Conservation (phyloP, 2,888 invertebrate genomes). For the Malacosoma neustria region DNA sequence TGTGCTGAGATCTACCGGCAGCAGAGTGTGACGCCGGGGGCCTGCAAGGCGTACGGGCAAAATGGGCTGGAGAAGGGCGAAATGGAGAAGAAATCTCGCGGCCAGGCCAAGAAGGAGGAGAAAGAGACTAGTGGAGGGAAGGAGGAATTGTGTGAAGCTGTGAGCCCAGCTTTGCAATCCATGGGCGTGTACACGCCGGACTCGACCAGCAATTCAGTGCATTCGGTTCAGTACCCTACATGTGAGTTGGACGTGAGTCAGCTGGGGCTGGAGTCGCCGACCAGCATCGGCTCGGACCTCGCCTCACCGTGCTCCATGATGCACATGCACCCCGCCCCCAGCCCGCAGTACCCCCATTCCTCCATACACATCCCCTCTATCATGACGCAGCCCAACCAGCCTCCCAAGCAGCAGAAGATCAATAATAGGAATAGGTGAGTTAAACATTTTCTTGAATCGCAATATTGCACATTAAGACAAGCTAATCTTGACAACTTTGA, state of each 20-base stretch:
- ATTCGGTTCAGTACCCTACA: conserved; percentile 84
- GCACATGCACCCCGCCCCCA: conserved; percentile 65
- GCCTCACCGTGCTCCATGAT: conserved; percentile 86
- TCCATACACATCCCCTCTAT: conserved; percentile 66
- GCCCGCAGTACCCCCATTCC: conserved; percentile 77
- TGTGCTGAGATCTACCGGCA: conserved; percentile 58
- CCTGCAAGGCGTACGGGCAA: conserved; percentile 49
- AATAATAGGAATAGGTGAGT: conserved; percentile 61
- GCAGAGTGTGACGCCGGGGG: conserved; percentile 49
- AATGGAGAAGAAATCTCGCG: conserved; percentile 61
- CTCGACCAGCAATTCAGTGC: conserved; percentile 87
- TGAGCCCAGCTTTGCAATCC: conserved; percentile 80
- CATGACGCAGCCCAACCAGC: conserved; percentile 67
- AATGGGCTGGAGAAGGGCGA: conserved; percentile 57
- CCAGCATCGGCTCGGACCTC: conserved; percentile 90
- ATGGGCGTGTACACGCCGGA: conserved; percentile 92
- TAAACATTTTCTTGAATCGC: no score
- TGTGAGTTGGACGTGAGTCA: conserved; percentile 90
- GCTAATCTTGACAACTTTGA: no score
- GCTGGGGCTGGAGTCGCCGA: conserved; percentile 90
- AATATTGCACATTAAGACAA: no score
- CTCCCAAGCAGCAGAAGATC: conserved; percentile 65
- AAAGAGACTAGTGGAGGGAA: conserved; percentile 49
- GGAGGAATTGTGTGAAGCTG: conserved; percentile 61
- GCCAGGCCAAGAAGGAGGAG: conserved; percentile 54